Conservation (phyloP, 2,797 vertebrate genomes). For the Takifugu ocellatus region DNA sequence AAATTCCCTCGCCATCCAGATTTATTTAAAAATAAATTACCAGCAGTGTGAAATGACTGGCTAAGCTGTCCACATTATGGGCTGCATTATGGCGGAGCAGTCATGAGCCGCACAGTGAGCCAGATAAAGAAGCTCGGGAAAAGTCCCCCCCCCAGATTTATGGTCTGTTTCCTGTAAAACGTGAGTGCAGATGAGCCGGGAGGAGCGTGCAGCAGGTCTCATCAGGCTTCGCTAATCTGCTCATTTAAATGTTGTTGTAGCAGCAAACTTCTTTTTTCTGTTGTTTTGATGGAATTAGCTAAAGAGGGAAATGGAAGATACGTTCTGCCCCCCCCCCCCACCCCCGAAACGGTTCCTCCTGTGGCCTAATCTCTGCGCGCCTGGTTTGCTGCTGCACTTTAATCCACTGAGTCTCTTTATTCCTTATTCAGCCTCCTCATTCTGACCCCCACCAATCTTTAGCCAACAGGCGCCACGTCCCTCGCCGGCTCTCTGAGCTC, state of each 20-base stretch:
- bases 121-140: conserved; percentile 10
- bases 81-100: conserved; percentile 20
- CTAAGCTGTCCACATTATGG: conserved; percentile 35
- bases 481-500: conserved; percentile 9
- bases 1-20: conserved; percentile 30
- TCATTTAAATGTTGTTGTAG: neutral
- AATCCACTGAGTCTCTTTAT: conserved; percentile 64
- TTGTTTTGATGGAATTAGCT: neutral
- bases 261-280: conserved; percentile 1
- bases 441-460: conserved; percentile 48
- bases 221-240: conserved; percentile 1
- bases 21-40: conserved; percentile 31
- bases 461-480: conserved; percentile 39
- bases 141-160: conserved; percentile 16
- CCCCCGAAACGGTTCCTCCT: conserved; percentile 50
- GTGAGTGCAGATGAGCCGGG: conserved; percentile 18
- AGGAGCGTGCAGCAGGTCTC: conserved; percentile 3
- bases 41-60: conserved; percentile 38
- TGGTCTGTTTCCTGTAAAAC: conserved; percentile 16
- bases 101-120: conserved; percentile 32
- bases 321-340: conserved; percentile 30
- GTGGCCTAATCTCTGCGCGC: conserved; percentile 55
- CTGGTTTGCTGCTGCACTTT: conserved; percentile 47
- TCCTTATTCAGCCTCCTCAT: conserved; percentile 57
- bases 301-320: conserved; percentile 13